A percentile compares a stretch with the other conserved stretches of the same genome.
phyloP scores from a whole-genome alignment of 2,113 vertebrate genomes.

The Tragelaphus buxtoni region DNA sequence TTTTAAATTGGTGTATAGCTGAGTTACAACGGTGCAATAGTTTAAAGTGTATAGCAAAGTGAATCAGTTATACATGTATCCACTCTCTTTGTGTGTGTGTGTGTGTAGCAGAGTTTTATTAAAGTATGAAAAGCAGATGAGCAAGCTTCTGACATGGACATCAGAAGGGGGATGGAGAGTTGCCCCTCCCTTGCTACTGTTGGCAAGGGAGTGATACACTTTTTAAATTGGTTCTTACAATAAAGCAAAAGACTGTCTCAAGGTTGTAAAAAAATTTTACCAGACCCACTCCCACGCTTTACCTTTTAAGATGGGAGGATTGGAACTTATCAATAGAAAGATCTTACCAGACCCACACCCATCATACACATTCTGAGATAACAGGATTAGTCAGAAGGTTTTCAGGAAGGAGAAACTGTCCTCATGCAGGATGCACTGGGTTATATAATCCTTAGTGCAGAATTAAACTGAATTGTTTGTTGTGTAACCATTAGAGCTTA shows the following conservation, averaged over 20 bases:
- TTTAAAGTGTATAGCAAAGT: rapidly evolving
- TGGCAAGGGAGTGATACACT: background rate
- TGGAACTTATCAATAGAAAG: background rate
- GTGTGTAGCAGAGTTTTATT: background rate
- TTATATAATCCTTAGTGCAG: background rate
- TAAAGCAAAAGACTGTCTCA: background rate
- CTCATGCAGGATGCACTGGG: background rate
- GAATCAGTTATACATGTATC: background rate
- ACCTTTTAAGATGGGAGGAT: background rate
- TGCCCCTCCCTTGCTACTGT: background rate
- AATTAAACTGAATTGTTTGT: background rate
- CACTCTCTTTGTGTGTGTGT: background rate
- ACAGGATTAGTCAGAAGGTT: background rate
- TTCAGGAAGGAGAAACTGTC: background rate
- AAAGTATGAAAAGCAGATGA: background rate
- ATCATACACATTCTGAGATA: background rate
- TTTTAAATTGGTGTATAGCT: background rate
- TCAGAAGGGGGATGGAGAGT: background rate
- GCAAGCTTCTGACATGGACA: background rate
- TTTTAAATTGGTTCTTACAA: background rate
- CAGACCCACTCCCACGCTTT: background rate
- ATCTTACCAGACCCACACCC: background rate
- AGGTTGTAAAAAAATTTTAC: background rate
- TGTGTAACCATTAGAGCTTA: background rate
- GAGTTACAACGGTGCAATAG: background rate